These are phyloP conservation scores for Tetrax tetrax DNA, from an alignment of 2,113 vertebrate species.

Conservation along the genomic window DNA sequence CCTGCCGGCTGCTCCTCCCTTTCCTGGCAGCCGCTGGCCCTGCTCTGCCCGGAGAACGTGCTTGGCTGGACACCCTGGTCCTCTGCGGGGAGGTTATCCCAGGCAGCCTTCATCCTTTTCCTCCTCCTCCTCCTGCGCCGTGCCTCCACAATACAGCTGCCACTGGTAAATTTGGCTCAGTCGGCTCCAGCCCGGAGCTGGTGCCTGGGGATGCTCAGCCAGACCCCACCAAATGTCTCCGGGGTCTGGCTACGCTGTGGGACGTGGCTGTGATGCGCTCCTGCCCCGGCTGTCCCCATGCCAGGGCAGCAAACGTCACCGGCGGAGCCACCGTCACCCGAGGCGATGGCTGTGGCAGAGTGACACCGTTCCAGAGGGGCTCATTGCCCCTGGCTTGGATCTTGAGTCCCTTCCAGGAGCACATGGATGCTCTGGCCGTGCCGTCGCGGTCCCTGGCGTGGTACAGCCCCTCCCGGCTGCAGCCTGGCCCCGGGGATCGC, in stretches of 20 bases:
- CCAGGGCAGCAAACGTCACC: rapidly evolving
- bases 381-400: not conserved
- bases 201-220: not conserved
- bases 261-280: rapidly evolving
- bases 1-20: not conserved
- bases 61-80: not conserved
- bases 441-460: rapidly evolving
- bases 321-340: not conserved
- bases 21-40: not conserved
- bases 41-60: not conserved
- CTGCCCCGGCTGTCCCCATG: not conserved
- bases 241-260: rapidly evolving
- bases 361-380: rapidly evolving
- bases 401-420: not conserved
- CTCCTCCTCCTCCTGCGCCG: not conserved
- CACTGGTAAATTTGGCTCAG: rapidly evolving
- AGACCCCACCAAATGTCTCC: not conserved
- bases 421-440: not conserved
- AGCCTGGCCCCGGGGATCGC: not conserved
- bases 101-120: not conserved
- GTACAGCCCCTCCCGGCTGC: not conserved
- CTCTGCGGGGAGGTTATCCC: not conserved
- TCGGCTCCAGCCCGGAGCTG: not conserved
- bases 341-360: not conserved
- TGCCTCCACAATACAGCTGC: rapidly evolving